These are phyloP conservation scores for Apis cerana DNA, from an alignment of 1,140 invertebrate species.

Conservation along the genomic window DNA sequence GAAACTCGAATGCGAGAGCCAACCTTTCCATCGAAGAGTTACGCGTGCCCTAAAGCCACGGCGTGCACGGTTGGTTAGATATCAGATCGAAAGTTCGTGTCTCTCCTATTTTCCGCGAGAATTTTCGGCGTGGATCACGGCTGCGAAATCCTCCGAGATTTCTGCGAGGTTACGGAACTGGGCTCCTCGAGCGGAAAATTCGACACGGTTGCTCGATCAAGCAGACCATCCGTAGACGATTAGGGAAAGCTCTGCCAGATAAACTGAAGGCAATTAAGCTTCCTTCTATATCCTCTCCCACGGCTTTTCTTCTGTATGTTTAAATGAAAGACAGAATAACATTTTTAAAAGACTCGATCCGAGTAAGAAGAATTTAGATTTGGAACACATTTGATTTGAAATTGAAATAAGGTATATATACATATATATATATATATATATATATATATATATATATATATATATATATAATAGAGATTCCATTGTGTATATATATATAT, in stretches of 20 bases:
- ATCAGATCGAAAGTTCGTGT: slow-evolving; percentile 66
- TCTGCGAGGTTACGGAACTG: slow-evolving; percentile 46
- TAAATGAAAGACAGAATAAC: slow-evolving; percentile 22
- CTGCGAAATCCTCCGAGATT: slow-evolving; percentile 62
- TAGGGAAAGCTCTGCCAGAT: slow-evolving; percentile 59
- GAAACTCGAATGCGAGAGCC: slow-evolving; percentile 38
- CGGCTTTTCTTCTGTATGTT: slow-evolving; percentile 1
- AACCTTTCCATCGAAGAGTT: slow-evolving; percentile 31
- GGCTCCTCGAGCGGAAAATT: slow-evolving; percentile 45
- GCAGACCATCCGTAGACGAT: slow-evolving; percentile 64
- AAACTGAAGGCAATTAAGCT: slow-evolving; percentile 61
- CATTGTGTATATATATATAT: too few relatives aligned
- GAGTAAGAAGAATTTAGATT: too few relatives aligned
- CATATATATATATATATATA: too few relatives aligned
- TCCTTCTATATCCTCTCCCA: neutral
- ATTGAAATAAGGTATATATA: too few relatives aligned
- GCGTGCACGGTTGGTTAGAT: slow-evolving; percentile 54
- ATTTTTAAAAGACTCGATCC: neutral
- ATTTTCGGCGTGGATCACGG: slow-evolving; percentile 58
- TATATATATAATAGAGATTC: too few relatives aligned
- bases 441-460: too few relatives aligned
- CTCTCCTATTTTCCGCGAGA: slow-evolving; percentile 64
- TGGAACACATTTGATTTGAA: too few relatives aligned
- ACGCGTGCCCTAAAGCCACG: slow-evolving; percentile 51
- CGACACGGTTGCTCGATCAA: slow-evolving; percentile 67